A percentile compares a stretch with the other conserved stretches of the same genome.
Evolutionary conservation across 2,888 invertebrate genomes (phyloP).

Genomic region (Rhagonycha fulva): DNA sequence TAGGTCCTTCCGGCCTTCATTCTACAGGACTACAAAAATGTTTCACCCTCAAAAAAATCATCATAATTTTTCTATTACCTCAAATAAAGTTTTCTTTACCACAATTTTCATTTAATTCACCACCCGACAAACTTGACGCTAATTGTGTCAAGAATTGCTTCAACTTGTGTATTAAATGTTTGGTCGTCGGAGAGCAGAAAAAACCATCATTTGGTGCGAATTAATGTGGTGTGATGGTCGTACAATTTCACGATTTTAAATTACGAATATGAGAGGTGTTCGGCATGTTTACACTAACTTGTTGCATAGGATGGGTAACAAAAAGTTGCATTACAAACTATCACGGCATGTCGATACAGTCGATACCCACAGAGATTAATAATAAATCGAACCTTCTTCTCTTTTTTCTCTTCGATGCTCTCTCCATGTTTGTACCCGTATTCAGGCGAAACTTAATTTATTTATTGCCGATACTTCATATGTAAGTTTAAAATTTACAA

Average conservation of each 20-base stretch:
- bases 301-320: constrained; percentile 32
- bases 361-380: constrained; percentile 37
- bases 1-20: no score
- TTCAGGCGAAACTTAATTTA: not conserved
- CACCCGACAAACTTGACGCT: not conserved
- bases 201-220: not conserved
- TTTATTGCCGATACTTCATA: not conserved
- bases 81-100: no score
- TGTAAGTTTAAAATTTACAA: not conserved
- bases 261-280: constrained; percentile 36
- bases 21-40: no score
- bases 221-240: not conserved
- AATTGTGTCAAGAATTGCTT: not conserved
- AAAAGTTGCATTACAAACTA: constrained; percentile 29
- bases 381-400: constrained; percentile 9
- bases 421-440: not conserved
- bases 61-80: no score
- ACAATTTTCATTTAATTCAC: no score
- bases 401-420: not conserved
- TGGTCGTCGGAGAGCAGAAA: not conserved
- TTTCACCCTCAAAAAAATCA: no score
- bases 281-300: constrained; percentile 37
- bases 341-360: constrained; percentile 36
- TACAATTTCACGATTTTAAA: constrained; percentile 18
- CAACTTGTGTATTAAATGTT: not conserved